Evolutionary conservation across 2,888 invertebrate genomes (phyloP).

Genomic region (Erebia ligea): DNA sequence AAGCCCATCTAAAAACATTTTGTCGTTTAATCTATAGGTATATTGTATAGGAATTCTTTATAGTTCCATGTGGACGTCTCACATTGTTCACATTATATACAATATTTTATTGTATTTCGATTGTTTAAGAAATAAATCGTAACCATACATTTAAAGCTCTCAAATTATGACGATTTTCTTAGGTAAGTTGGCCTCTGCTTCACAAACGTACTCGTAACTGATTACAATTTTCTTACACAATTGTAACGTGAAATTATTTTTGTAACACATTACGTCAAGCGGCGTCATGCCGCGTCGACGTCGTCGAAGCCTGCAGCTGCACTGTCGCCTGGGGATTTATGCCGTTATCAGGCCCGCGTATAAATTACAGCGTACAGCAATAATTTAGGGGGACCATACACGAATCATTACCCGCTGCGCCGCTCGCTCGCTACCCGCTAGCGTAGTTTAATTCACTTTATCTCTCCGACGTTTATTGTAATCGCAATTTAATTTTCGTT

Average conservation of each 20-base stretch:
- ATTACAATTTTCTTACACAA: constrained; percentile 8
- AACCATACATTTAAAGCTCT: too few relatives aligned
- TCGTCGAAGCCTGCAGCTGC: constrained; percentile 66
- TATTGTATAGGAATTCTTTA: too few relatives aligned
- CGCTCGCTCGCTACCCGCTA: constrained; percentile 53
- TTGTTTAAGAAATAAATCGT: too few relatives aligned
- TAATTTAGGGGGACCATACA: constrained; percentile 81
- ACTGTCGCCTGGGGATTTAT: constrained; percentile 78
- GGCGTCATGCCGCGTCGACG: constrained; percentile 74
- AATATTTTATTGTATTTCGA: too few relatives aligned
- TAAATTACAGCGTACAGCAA: constrained; percentile 78
- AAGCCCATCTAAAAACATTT: constrained; percentile 86
- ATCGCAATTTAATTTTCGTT: constrained; percentile 60
- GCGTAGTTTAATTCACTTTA: constrained; percentile 76
- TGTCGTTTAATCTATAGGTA: not conserved
- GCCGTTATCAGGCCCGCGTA: constrained; percentile 77
- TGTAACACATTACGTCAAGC: constrained; percentile 60
- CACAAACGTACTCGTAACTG: not conserved
- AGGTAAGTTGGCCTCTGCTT: not conserved
- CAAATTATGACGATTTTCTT: too few relatives aligned
- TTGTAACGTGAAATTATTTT: constrained; percentile 43
- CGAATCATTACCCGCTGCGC: constrained; percentile 81
- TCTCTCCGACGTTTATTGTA: constrained; percentile 69
- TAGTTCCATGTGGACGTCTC: too few relatives aligned
- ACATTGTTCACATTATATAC: too few relatives aligned